Percentiles rank a stretch among this genome's conserved stretches.
These are phyloP conservation scores for Penaeus japonicus DNA, from an alignment of 1,140 invertebrate species.

Conservation along the genomic window DNA sequence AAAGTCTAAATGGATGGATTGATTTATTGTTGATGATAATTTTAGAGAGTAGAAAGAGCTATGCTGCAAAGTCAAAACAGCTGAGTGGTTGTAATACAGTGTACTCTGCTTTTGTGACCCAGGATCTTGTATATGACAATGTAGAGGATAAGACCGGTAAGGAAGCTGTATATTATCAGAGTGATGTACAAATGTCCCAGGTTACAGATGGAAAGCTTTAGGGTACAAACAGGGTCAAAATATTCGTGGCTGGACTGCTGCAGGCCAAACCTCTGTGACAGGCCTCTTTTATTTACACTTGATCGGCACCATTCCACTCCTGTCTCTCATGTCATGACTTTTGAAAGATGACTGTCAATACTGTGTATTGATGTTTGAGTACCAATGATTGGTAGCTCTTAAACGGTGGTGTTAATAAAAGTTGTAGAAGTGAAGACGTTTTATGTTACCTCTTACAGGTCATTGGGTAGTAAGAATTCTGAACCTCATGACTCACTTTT, in stretches of 20 bases:
- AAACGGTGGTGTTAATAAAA: slow-evolving; percentile 53
- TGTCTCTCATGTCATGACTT: slow-evolving; percentile 43
- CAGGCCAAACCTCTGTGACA: slow-evolving; percentile 23
- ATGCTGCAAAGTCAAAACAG: slow-evolving; percentile 4
- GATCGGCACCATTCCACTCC: slow-evolving; percentile 53
- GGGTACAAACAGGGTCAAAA: too few relatives aligned
- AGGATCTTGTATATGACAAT: not conserved
- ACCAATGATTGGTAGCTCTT: slow-evolving; percentile 54
- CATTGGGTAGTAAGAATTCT: too few relatives aligned
- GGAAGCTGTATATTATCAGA: not conserved
- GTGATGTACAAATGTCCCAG: too few relatives aligned
- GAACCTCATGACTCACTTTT: too few relatives aligned
- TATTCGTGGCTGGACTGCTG: not conserved
- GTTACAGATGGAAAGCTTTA: too few relatives aligned
- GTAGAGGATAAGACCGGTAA: not conserved
- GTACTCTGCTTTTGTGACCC: not conserved
- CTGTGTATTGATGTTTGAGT: slow-evolving; percentile 56
- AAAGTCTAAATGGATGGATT: slow-evolving; percentile 7
- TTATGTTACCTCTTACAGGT: not conserved
- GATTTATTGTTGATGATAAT: not conserved
- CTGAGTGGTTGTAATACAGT: not conserved
- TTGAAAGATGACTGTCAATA: slow-evolving; percentile 47
- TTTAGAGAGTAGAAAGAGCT: slow-evolving; percentile 22
- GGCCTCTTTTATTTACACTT: slow-evolving; percentile 40
- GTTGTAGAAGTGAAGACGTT: slow-evolving; percentile 18